These are phyloP conservation scores for Frankliniella intonsa DNA, from an alignment of 2,888 invertebrate species.

Conservation along the genomic window DNA sequence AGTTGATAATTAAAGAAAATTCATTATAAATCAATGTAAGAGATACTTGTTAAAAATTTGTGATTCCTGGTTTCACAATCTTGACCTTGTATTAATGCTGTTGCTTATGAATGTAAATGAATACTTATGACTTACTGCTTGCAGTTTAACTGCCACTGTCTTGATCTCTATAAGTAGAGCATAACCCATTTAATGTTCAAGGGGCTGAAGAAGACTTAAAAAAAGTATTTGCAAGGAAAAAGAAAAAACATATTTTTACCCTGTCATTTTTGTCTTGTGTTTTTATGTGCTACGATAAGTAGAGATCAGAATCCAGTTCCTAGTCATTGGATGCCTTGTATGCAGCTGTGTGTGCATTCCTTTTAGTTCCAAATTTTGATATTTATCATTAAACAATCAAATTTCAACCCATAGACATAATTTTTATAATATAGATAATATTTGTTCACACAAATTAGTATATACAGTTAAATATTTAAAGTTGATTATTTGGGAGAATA, in stretches of 20 bases:
- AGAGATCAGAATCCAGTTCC: slow-evolving; percentile 2
- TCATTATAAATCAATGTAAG: neutral
- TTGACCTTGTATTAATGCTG: neutral
- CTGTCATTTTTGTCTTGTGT: neutral
- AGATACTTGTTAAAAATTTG: slow-evolving; percentile 7
- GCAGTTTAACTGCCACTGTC: neutral
- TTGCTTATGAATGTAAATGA: neutral
- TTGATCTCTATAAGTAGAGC: neutral
- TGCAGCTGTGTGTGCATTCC: slow-evolving; percentile 10
- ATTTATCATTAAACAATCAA: neutral
- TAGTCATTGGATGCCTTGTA: slow-evolving; percentile 2
- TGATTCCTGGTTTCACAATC: neutral
- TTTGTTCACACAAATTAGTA: neutral
- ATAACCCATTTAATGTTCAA: neutral
- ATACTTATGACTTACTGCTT: neutral
- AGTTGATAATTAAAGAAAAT: neutral
- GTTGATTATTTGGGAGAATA: neutral
- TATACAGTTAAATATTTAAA: neutral
- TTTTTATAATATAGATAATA: neutral
- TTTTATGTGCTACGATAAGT: neutral
- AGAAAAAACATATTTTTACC: neutral
- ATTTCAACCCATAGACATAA: neutral
- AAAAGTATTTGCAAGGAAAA: no score
- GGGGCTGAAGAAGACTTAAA: neutral
- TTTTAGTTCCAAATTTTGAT: neutral